Percentiles rank a stretch among this genome's conserved stretches.
Conservation (phyloP, 2,113 vertebrate species). For the Bubo scandiacus region DNA sequence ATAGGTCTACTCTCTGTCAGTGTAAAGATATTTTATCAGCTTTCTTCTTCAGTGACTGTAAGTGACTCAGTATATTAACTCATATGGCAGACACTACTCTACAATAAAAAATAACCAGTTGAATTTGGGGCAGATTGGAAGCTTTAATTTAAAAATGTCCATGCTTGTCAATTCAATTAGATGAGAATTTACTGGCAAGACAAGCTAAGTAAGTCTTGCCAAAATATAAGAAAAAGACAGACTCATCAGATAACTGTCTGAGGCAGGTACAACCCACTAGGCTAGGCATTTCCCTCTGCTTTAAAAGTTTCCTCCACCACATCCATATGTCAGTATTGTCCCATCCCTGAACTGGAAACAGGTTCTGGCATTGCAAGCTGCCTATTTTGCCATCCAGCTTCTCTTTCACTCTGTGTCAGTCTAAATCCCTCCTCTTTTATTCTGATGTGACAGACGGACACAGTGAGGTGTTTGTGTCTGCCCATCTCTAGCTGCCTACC, state of each 20-base stretch:
- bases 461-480: background rate
- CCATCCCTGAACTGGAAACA: background rate
- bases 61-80: slow-evolving; percentile 49
- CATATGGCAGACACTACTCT: slow-evolving; percentile 8
- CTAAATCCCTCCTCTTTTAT: background rate
- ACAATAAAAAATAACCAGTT: slow-evolving; percentile 14
- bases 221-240: slow-evolving; percentile 18
- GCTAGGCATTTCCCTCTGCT: background rate
- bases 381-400: background rate
- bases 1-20: background rate
- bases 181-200: slow-evolving; percentile 52
- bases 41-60: slow-evolving; percentile 6
- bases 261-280: slow-evolving; percentile 30
- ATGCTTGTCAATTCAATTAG: slow-evolving; percentile 59
- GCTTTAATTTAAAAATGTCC: slow-evolving; percentile 50
- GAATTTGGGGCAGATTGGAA: slow-evolving; percentile 45
- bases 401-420: background rate
- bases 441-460: background rate
- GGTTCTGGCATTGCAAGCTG: background rate
- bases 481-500: background rate
- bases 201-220: slow-evolving; percentile 11
- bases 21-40: slow-evolving; percentile 23
- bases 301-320: background rate
- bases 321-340: background rate
- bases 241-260: slow-evolving; percentile 39